Base-by-base conservation (phyloP, 2,797 vertebrate genomes). In the Anguilla obscura region DNA sequence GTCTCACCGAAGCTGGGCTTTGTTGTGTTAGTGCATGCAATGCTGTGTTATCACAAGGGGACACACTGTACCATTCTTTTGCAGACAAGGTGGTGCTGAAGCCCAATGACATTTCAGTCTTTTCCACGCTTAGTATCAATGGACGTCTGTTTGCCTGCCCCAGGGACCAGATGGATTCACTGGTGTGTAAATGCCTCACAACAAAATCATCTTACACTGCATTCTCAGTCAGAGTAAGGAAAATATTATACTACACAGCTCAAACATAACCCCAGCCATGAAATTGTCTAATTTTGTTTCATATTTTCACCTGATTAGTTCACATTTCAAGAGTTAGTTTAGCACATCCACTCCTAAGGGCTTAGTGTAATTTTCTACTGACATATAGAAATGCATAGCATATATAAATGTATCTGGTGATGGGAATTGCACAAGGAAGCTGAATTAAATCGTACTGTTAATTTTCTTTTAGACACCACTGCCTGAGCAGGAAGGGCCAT, bases 41-140 rank as follows among this genome's bases (percentile, higher is more conserved):
- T 30, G 74, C 56, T 16, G n/a, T 58, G 50, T 9, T 21, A 63
- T 86, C 24, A 54, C 69, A 33, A 50, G 30, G 8, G 86, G 14
- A 40, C 9, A 5, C 71, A 7, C 90, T 16, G 5, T 85, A 8
- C 90, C 86, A 85, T 91, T 48, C 79, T 86, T 90, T 94, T 92
- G 91, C 95, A 99, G 99, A 99, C 93, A 99, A 99, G 96, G 95
- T 96, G 60, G 94, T 99, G 91, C 96, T 98, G 91, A 99, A 98
- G 91, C 96, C 97, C 91, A 97, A 96, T 24, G 98, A 99, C 48
- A 93, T 99, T 86, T 99, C 98, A 0, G 97, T 99, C 90, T 99
- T 99, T 95, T 99, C 98, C 86, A 97, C 97, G 0, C 97, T 99
- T 91, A 97, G 96, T 87, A 94, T 98, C 89, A 99, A 99, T 5